These are phyloP conservation scores for Calliscelio sp. DNA, from an alignment of 2,888 invertebrate genomes.

Conservation along the genomic window DNA sequence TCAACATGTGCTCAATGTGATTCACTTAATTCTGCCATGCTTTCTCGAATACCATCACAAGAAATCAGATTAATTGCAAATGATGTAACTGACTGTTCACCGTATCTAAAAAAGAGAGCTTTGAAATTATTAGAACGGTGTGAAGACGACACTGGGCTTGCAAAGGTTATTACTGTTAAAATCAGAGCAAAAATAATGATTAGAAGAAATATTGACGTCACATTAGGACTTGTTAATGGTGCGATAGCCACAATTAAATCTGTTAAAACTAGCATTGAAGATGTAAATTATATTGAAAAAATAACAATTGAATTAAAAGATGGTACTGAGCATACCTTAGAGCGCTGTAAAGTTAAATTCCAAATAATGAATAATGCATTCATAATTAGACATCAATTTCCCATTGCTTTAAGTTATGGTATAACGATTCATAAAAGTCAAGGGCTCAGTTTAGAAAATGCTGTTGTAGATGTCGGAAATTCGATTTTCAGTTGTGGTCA, in stretches of 20 bases:
- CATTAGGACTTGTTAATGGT: background rate
- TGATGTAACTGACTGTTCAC: conserved; percentile 73
- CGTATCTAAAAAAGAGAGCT: conserved; percentile 64
- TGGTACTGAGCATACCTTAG: background rate
- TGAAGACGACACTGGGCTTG: background rate
- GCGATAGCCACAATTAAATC: background rate
- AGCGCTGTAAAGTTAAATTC: background rate
- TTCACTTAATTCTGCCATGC: too few relatives aligned
- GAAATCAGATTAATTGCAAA: conserved; percentile 48
- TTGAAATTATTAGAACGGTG: conserved; percentile 49
- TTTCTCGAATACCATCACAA: conserved; percentile 66
- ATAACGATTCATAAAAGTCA: too few relatives aligned
- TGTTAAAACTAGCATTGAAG: background rate
- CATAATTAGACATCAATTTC: background rate
- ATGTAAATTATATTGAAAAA: background rate
- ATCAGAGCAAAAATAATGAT: background rate
- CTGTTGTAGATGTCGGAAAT: background rate
- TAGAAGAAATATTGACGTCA: background rate
- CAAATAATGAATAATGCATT: background rate
- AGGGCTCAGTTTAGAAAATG: background rate
- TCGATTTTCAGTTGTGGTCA: too few relatives aligned
- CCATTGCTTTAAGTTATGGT: too few relatives aligned
- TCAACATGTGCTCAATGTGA: too few relatives aligned
- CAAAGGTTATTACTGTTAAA: background rate
- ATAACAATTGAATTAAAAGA: background rate